phyloP scores from a whole-genome alignment of 2,888 invertebrate species.

The Trissolcus brochymenae region DNA sequence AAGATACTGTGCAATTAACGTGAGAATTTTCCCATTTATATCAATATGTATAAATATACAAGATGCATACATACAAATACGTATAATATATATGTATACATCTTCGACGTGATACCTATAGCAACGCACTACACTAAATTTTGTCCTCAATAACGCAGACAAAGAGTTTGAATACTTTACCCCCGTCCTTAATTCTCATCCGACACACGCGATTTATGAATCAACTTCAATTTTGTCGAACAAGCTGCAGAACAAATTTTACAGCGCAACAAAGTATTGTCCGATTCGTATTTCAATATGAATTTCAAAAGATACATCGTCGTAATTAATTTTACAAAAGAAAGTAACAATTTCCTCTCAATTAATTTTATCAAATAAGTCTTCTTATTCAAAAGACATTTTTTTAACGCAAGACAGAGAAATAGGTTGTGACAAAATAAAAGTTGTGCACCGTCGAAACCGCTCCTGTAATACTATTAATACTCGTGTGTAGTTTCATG shows the following conservation, averaged over 20 bases:
- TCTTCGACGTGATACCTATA: constrained; percentile 63
- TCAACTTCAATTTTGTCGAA: constrained; percentile 4
- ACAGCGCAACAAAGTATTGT: constrained; percentile 18
- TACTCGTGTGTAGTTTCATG: constrained; percentile 64
- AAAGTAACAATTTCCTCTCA: too few species aligned
- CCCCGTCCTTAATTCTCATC: constrained; percentile 12
- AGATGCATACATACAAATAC: constrained; percentile 51
- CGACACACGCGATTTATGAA: constrained; percentile 18
- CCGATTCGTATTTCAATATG: constrained; percentile 36
- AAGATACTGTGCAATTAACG: constrained; percentile 52
- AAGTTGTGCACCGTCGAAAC: constrained; percentile 31
- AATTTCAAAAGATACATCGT: too few species aligned
- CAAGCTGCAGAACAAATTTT: neutral
- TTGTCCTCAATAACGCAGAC: constrained; percentile 37
- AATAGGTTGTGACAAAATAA: neutral
- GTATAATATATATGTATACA: constrained; percentile 46
- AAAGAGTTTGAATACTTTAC: constrained; percentile 45
- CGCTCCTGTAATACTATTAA: constrained; percentile 61
- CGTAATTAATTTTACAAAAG: too few species aligned
- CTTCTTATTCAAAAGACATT: too few species aligned
- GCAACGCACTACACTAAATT: constrained; percentile 55
- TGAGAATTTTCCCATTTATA: constrained; percentile 38
- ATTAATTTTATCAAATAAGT: too few species aligned
- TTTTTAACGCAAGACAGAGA: neutral
- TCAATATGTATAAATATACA: constrained; percentile 54